A percentile compares a stretch with the other conserved stretches of the same genome.
phyloP scores from a whole-genome alignment of 2,888 invertebrate species.

The Rhingia rostrata region DNA sequence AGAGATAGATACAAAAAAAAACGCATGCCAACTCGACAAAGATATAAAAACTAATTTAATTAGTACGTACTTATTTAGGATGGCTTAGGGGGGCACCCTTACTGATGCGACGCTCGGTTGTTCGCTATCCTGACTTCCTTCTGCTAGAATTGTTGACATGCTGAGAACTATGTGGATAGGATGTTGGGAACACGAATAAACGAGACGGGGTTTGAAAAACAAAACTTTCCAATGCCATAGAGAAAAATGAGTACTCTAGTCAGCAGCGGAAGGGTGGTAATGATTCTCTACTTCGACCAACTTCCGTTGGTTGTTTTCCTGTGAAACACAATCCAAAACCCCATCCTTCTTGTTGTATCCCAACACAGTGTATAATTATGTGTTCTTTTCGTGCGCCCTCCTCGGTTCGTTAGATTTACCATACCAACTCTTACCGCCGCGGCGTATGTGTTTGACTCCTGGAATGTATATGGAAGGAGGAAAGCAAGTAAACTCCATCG shows the following conservation, averaged over 20 bases:
- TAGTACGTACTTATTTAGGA: slow-evolving; percentile 43
- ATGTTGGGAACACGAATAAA: slow-evolving; percentile 28
- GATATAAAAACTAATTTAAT: slow-evolving; percentile 63
- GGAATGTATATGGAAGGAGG: neutral
- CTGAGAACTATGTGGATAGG: slow-evolving; percentile 27
- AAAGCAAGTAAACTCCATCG: neutral
- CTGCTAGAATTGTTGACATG: slow-evolving; percentile 46
- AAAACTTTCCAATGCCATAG: slow-evolving; percentile 4
- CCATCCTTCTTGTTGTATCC: neutral
- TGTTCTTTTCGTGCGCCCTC: slow-evolving; percentile 44
- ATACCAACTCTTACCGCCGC: neutral
- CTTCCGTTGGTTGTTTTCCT: slow-evolving; percentile 40
- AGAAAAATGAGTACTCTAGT: slow-evolving; percentile 33
- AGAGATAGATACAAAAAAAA: neutral
- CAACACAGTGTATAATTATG: slow-evolving; percentile 57
- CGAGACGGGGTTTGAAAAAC: neutral
- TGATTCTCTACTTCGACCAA: slow-evolving; percentile 27
- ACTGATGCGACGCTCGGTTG: neutral
- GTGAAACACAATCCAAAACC: neutral
- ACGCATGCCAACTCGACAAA: slow-evolving; percentile 3
- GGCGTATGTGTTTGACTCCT: slow-evolving; percentile 22
- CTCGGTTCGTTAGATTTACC: slow-evolving; percentile 49
- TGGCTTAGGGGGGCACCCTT: neutral
- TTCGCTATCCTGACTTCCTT: slow-evolving; percentile 30
- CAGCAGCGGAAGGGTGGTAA: slow-evolving; percentile 23